Conservation (phyloP, 2,797 vertebrate genomes). For the Tadarida brasiliensis region DNA sequence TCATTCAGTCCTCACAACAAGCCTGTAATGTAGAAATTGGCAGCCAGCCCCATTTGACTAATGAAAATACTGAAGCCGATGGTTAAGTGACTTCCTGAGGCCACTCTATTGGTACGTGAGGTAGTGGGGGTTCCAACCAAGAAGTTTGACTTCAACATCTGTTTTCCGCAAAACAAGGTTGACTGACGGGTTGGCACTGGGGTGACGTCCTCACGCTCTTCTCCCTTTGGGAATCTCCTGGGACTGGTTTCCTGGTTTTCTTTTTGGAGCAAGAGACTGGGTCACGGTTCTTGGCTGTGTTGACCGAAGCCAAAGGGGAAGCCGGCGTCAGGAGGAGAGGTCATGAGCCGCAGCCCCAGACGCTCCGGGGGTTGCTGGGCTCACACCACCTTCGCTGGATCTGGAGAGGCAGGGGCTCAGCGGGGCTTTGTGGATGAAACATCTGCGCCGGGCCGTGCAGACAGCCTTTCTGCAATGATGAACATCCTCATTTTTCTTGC, state of each 20-base stretch:
- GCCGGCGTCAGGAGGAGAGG: not conserved
- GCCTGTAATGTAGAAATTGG: not conserved
- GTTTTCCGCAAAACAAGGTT: not conserved
- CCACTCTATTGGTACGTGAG: not conserved
- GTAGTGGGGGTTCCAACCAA: not conserved
- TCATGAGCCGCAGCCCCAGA: fast-evolving
- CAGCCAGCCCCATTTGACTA: not conserved
- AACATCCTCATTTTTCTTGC: not conserved
- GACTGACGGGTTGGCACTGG: not conserved
- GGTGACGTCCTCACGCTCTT: not conserved
- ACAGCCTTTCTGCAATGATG: not conserved
- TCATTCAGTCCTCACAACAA: not conserved
- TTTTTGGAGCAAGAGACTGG: not conserved
- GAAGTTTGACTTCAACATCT: not conserved
- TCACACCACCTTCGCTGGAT: too few species aligned
- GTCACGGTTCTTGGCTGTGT: not conserved
- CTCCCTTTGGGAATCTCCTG: not conserved
- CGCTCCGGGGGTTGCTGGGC: fast-evolving
- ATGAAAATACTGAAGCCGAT: not conserved
- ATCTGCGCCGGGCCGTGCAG: not conserved
- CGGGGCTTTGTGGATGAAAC: not conserved
- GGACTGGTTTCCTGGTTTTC: not conserved
- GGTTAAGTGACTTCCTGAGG: not conserved
- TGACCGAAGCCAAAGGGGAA: not conserved
- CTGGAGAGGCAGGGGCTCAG: not conserved